phyloP scores from a whole-genome alignment of 2,888 invertebrate genomes.

The Syrista parreyssii region DNA sequence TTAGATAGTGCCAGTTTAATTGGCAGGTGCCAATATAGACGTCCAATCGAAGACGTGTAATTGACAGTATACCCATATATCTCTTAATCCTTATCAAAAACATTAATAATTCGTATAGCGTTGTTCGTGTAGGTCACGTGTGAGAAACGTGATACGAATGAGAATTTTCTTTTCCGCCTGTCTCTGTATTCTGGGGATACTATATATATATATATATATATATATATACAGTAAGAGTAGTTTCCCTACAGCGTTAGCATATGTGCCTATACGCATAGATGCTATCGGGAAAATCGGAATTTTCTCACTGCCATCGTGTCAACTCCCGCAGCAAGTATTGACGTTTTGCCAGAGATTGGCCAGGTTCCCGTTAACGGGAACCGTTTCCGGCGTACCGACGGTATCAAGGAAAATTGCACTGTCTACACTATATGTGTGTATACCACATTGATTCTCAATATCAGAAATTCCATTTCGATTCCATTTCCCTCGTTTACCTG shows the following conservation, averaged over 20 bases:
- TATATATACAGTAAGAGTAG: neutral
- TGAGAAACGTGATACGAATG: constrained; percentile 32
- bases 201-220: no score
- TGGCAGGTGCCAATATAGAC: neutral
- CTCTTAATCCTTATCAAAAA: neutral
- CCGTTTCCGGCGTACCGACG: neutral
- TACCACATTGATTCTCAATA: neutral
- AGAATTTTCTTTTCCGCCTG: neutral
- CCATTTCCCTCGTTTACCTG: neutral
- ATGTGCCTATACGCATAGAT: neutral
- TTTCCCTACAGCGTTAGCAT: neutral
- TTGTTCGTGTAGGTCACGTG: constrained; percentile 33
- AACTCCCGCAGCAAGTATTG: neutral
- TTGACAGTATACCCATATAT: neutral
- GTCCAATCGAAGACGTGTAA: neutral
- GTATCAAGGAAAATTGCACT: neutral
- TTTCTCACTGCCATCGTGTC: neutral
- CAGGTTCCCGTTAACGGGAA: neutral
- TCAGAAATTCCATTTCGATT: neutral
- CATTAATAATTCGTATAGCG: neutral
- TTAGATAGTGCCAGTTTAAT: neutral
- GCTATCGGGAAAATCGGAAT: neutral
- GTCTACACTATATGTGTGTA: neutral
- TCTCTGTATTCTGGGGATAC: neutral
- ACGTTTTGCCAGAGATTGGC: neutral